Evolutionary conservation across 2,113 vertebrate genomes (phyloP).

Genomic region (Eurypyga helias): DNA sequence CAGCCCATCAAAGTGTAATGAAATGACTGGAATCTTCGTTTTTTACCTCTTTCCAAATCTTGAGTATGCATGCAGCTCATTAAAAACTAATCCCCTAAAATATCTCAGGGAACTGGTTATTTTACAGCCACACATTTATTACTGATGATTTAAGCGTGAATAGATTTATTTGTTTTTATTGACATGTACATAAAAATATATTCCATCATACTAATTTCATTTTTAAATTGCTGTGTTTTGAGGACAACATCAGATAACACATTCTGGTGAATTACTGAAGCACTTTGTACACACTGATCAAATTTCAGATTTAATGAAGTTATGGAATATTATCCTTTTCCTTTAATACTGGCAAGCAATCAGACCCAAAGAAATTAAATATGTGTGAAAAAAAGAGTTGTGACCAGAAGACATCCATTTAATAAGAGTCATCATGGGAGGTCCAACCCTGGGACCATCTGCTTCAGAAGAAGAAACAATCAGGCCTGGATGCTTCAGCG

Average conservation of each 20-base stretch:
- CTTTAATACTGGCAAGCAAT: not conserved
- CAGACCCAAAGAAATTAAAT: not conserved
- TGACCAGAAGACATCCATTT: not conserved
- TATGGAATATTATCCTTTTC: not conserved
- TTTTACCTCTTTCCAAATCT: not conserved
- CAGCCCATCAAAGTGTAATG: not conserved
- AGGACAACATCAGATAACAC: not conserved
- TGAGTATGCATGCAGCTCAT: not conserved
- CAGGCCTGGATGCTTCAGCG: not conserved
- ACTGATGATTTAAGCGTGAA: not conserved
- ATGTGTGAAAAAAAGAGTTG: not conserved
- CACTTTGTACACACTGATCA: not conserved
- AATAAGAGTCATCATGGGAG: not conserved
- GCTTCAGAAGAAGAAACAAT: not conserved
- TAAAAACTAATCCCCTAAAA: not conserved
- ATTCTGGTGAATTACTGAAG: not conserved
- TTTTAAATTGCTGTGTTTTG: not conserved
- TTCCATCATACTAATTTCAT: not conserved
- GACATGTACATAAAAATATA: not conserved
- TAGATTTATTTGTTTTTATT: not conserved
- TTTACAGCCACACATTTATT: not conserved
- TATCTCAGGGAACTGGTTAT: not conserved
- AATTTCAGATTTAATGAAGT: not conserved
- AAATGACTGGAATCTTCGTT: not conserved
- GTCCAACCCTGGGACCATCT: not conserved